Evolutionary conservation across 2,888 invertebrate species (phyloP).

Genomic region (Cataglyphis rosenhaueri): DNA sequence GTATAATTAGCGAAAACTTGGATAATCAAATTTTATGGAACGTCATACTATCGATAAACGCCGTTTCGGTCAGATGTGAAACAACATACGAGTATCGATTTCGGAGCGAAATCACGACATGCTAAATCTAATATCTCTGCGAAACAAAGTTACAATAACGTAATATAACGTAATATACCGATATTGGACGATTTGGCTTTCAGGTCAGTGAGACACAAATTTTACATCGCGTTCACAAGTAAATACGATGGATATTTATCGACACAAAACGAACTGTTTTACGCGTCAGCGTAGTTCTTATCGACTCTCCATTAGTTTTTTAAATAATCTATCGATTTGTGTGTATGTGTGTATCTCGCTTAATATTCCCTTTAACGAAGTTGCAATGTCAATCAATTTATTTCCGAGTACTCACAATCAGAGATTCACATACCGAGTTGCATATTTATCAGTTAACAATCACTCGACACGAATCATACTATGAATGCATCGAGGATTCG

Average conservation of each 20-base stretch:
- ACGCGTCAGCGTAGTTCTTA: slow-evolving; percentile 32
- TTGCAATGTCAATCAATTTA: slow-evolving; percentile 48
- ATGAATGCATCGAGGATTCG: slow-evolving; percentile 36
- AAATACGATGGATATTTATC: slow-evolving; percentile 33
- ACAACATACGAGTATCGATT: slow-evolving; percentile 37
- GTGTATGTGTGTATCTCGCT: background rate
- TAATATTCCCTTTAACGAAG: slow-evolving; percentile 37
- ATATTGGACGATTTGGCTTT: slow-evolving; percentile 21
- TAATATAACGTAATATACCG: slow-evolving; percentile 11
- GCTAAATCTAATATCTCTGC: slow-evolving; percentile 28
- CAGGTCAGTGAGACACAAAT: slow-evolving; percentile 43
- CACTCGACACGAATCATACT: slow-evolving; percentile 39
- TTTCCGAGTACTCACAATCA: slow-evolving; percentile 26
- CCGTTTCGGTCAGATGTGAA: slow-evolving; percentile 20
- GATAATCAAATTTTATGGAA: slow-evolving; percentile 44
- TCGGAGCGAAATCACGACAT: slow-evolving; percentile 17
- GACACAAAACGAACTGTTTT: slow-evolving; percentile 36
- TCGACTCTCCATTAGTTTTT: slow-evolving; percentile 34
- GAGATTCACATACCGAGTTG: slow-evolving; percentile 29
- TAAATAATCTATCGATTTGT: slow-evolving; percentile 22
- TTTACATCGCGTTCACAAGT: slow-evolving; percentile 7
- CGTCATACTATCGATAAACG: background rate
- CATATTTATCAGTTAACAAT: slow-evolving; percentile 44
- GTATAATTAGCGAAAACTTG: slow-evolving; percentile 56
- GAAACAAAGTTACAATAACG: slow-evolving; percentile 42